A percentile compares a stretch with the other conserved stretches of the same genome.
These are phyloP conservation scores for Cyclargus thomasi DNA, from an alignment of 1,140 invertebrate genomes.

Conservation along the genomic window DNA sequence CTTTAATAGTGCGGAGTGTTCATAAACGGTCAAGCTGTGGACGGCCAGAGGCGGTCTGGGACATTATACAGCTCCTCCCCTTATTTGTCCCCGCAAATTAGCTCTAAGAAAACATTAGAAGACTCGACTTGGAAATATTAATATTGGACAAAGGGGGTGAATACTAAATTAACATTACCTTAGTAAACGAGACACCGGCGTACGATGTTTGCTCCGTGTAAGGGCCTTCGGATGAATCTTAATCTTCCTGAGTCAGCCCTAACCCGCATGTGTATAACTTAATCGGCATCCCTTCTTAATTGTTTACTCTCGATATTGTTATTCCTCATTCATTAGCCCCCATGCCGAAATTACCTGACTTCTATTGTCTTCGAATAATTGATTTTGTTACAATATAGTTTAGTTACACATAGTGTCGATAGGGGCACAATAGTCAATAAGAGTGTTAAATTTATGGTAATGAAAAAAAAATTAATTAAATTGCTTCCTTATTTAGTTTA, in stretches of 20 bases:
- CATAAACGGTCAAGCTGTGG: constrained; percentile 55
- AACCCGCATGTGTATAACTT: constrained; percentile 72
- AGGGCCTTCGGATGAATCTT: constrained; percentile 71
- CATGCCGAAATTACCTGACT: constrained; percentile 25
- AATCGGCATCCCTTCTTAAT: constrained; percentile 65
- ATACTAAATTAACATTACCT: constrained; percentile 73
- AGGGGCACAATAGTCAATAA: too few species aligned
- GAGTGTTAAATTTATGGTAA: too few species aligned
- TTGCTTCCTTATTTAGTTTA: too few species aligned
- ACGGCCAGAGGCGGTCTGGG: constrained; percentile 55
- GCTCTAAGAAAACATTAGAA: constrained; percentile 47
- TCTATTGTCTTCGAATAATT: constrained; percentile 36
- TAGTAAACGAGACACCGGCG: constrained; percentile 67
- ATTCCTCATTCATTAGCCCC: not conserved
- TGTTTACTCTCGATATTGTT: constrained; percentile 72
- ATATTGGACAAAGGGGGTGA: constrained; percentile 62
- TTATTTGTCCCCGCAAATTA: constrained; percentile 67
- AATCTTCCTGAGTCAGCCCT: constrained; percentile 71
- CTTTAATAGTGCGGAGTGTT: constrained; percentile 61
- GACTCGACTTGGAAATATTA: constrained; percentile 49
- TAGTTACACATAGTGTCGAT: too few species aligned
- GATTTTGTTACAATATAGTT: constrained; percentile 23
- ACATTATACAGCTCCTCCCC: constrained; percentile 58
- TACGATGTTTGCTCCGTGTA: constrained; percentile 72
- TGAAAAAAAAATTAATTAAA: too few species aligned